phyloP scores from a whole-genome alignment of 2,888 invertebrate genomes.

The Apamea anceps region DNA sequence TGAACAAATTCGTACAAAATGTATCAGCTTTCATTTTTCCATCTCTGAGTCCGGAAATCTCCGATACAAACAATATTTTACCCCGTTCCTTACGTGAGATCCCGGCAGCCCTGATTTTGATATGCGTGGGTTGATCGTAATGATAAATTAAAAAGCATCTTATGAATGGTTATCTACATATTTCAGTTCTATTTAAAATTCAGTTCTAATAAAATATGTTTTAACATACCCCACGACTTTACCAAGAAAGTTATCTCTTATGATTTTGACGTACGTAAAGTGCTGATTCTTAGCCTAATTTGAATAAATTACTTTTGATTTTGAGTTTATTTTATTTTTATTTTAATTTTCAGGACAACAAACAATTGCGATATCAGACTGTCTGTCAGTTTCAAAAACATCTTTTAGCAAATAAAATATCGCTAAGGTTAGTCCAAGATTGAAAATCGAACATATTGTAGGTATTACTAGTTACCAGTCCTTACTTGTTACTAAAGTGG shows the following conservation, averaged over 20 bases:
- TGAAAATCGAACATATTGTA: not conserved
- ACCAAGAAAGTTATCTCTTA: not conserved
- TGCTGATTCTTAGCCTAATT: too few species aligned
- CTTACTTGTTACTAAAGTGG: not conserved
- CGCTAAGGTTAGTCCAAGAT: not conserved
- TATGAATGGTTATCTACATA: too few species aligned
- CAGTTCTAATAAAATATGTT: too few species aligned
- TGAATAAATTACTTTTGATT: too few species aligned
- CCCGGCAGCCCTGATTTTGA: not conserved
- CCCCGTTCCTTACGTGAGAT: not conserved
- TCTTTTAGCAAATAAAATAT: not conserved
- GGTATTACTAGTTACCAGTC: too few species aligned
- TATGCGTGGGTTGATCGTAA: too few species aligned
- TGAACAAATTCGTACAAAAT: conserved; percentile 19
- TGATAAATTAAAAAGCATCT: not conserved
- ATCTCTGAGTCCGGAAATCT: not conserved
- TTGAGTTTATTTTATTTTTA: too few species aligned
- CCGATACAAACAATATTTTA: not conserved
- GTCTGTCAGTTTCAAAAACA: not conserved
- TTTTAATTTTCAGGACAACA: too few species aligned
- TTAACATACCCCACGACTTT: not conserved
- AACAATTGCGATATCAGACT: too few species aligned
- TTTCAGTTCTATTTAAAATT: not conserved
- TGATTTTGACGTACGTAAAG: too few species aligned
- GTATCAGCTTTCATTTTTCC: conserved; percentile 2